These are phyloP conservation scores for Heterotis niloticus DNA, from an alignment of 2,113 vertebrate genomes.

Conservation along the genomic window DNA sequence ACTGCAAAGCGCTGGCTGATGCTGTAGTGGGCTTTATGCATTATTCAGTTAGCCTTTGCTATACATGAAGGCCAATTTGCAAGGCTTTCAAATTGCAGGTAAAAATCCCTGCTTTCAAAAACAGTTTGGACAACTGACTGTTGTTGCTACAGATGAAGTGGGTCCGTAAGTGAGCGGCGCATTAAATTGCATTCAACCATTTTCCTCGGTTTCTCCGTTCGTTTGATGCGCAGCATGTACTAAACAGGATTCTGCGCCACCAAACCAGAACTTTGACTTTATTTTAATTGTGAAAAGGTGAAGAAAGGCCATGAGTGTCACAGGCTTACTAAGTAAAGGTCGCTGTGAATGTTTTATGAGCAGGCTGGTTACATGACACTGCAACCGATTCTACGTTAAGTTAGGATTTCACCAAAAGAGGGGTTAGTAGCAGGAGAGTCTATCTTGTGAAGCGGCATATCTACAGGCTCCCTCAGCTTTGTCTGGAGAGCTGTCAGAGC, in stretches of 20 bases:
- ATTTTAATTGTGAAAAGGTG: not conserved
- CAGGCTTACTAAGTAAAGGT: not conserved
- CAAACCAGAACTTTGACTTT: slow-evolving; percentile 31
- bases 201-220: slow-evolving; percentile 52
- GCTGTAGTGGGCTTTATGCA: slow-evolving; percentile 23
- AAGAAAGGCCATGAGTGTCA: not conserved
- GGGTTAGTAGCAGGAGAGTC: no score
- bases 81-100: slow-evolving; percentile 47
- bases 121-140: slow-evolving; percentile 3
- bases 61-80: slow-evolving; percentile 42
- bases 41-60: not conserved
- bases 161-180: slow-evolving; percentile 45
- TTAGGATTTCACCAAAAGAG: not conserved
- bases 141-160: slow-evolving; percentile 37
- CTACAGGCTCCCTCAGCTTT: not conserved
- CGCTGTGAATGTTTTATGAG: not conserved
- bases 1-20: not conserved
- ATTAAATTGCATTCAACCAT: slow-evolving; percentile 60
- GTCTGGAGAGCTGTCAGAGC: not conserved
- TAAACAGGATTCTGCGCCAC: slow-evolving; percentile 43
- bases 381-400: not conserved
- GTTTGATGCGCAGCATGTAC: slow-evolving; percentile 40
- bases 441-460: no score
- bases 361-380: not conserved
- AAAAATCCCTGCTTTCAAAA: slow-evolving; percentile 34